These are phyloP conservation scores for Heliconius hortense DNA, from an alignment of 2,888 invertebrate species.

Conservation along the genomic window DNA sequence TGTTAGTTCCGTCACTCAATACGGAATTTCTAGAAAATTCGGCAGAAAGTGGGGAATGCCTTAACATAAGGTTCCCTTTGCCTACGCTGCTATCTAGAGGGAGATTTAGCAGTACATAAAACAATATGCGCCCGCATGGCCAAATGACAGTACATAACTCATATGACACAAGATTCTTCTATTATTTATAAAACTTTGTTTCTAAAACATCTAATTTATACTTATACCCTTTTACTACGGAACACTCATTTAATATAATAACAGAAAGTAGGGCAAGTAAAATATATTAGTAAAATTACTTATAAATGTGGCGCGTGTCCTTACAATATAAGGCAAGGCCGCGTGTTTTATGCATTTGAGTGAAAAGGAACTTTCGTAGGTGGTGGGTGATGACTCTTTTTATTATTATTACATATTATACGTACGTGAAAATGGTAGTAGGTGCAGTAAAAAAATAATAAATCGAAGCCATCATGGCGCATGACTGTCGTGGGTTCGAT, in stretches of 20 bases:
- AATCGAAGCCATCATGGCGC: too few species aligned
- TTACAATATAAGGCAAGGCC: constrained; percentile 23
- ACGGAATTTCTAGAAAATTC: not conserved
- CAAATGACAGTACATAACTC: too few species aligned
- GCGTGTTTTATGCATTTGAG: not conserved
- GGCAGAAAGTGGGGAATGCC: not conserved
- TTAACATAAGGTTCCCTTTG: not conserved
- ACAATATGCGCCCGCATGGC: too few species aligned
- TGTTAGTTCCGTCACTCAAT: not conserved
- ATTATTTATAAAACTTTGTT: not conserved
- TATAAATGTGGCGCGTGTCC: constrained; percentile 21
- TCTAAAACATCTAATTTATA: not conserved
- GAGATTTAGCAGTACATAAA: too few species aligned
- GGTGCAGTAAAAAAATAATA: too few species aligned
- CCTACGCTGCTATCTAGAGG: too few species aligned
- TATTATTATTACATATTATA: too few species aligned
- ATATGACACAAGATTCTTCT: not conserved
- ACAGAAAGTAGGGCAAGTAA: constrained; percentile 14
- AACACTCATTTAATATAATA: not conserved
- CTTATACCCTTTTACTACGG: not conserved
- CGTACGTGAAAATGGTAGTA: too few species aligned
- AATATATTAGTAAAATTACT: constrained; percentile 20
- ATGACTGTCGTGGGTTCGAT: too few species aligned
- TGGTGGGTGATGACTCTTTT: not conserved
- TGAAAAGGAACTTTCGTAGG: not conserved